A percentile compares a stretch with the other conserved stretches of the same genome.
These are phyloP conservation scores for Ammodytes marinus DNA, from an alignment of 2,113 vertebrate species.

Conservation along the genomic window DNA sequence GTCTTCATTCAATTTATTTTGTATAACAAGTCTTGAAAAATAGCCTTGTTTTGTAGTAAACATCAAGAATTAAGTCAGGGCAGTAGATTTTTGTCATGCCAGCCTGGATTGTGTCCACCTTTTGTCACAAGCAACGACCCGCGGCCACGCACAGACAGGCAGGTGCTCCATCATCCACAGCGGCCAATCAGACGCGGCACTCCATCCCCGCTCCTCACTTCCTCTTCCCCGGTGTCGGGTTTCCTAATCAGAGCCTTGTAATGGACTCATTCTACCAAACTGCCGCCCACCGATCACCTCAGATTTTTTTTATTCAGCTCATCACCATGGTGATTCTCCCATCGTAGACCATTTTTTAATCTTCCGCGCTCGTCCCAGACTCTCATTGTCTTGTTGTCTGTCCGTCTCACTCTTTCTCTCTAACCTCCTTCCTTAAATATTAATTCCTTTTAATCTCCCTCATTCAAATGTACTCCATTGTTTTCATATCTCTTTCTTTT, in stretches of 20 bases:
- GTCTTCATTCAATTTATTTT: not conserved
- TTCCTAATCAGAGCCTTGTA: conserved; percentile 28
- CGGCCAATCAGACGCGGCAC: conserved; percentile 26
- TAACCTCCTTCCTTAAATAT: not conserved
- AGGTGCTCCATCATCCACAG: conserved; percentile 46
- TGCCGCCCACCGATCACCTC: not conserved
- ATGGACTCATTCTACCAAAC: conserved; percentile 43
- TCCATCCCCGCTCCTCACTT: not conserved
- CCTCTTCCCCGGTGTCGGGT: conserved; percentile 7
- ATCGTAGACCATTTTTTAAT: conserved; percentile 41
- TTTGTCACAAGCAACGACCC: conserved; percentile 4
- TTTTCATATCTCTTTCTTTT: conserved; percentile 7
- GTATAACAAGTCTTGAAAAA: conserved; percentile 21
- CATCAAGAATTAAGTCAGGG: conserved; percentile 24
- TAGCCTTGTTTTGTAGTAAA: conserved; percentile 21
- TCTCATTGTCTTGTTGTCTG: conserved; percentile 21
- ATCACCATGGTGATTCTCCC: conserved; percentile 65
- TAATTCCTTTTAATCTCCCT: not conserved
- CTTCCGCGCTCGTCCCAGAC: conserved; percentile 17
- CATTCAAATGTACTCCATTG: not conserved
- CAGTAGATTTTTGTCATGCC: not conserved
- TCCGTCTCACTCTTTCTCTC: conserved; percentile 6
- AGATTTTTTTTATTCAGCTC: conserved; percentile 55
- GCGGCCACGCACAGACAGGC: conserved; percentile 9
- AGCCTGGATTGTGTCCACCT: not conserved